These are phyloP conservation scores for Apis laboriosa DNA, from an alignment of 1,140 invertebrate genomes.

Conservation along the genomic window DNA sequence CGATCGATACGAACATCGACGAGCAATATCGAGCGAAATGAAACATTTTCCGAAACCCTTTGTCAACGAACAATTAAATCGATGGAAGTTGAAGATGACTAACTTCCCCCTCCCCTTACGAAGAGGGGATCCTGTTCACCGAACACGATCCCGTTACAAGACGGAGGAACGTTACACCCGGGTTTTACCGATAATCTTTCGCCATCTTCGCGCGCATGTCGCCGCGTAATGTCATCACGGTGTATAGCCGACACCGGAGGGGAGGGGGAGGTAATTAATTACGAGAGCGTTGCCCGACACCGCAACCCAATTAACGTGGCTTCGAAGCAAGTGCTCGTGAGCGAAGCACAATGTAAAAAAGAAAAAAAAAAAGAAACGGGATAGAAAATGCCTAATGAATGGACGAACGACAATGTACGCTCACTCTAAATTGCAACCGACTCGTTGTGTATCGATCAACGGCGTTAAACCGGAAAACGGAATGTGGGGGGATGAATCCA, in stretches of 20 bases:
- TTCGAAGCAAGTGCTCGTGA: not conserved
- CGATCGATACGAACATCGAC: too few species aligned
- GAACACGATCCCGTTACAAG: too few species aligned
- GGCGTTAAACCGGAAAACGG: conserved; percentile 27
- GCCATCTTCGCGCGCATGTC: conserved; percentile 37
- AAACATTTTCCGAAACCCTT: too few species aligned
- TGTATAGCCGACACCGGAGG: conserved; percentile 27
- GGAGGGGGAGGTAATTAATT: conserved; percentile 54
- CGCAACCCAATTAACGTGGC: conserved; percentile 51
- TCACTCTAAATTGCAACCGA: conserved; percentile 40
- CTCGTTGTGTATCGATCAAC: conserved; percentile 40
- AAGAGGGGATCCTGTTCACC: not conserved
- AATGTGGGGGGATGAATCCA: conserved; percentile 26
- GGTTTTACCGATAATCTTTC: conserved; percentile 48
- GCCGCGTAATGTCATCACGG: conserved; percentile 34
- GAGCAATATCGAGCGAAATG: too few species aligned
- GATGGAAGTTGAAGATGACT: conserved; percentile 1
- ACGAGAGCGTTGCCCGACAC: conserved; percentile 32
- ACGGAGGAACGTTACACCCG: not conserved
- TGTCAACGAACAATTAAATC: conserved; percentile 55
- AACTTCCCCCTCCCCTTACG: too few species aligned
- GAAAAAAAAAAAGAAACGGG: conserved; percentile 22
- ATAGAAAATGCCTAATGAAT: conserved; percentile 40
- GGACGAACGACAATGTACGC: conserved; percentile 14
- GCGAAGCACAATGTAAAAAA: not conserved